phyloP scores from a whole-genome alignment of 2,797 vertebrate genomes.

The Peromyscus melanophrys region DNA sequence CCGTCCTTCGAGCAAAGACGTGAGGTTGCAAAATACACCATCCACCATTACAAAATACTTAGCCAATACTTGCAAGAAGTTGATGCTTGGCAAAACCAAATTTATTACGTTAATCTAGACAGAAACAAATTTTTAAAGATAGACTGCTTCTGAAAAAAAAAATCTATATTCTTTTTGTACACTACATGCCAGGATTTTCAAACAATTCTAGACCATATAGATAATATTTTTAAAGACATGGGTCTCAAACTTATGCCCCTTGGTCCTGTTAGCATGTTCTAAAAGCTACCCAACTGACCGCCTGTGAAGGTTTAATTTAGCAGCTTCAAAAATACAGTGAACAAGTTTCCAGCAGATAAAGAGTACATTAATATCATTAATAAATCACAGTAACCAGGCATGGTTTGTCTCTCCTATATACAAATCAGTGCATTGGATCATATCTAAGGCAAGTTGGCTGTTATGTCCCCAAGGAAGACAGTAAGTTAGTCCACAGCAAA shows the following conservation, averaged over 20 bases:
- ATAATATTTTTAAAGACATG: conserved; percentile 28
- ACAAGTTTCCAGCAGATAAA: background rate
- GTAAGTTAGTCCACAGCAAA: background rate
- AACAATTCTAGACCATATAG: conserved; percentile 38
- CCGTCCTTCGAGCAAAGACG: background rate
- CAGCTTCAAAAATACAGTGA: conserved; percentile 45
- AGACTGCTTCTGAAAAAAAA: background rate
- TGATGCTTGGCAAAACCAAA: background rate
- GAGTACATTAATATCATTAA: background rate
- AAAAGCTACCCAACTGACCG: conserved; percentile 24
- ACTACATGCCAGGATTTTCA: conserved; percentile 43
- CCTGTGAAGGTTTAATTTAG: conserved; percentile 11
- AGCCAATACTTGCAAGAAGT: conserved; percentile 51
- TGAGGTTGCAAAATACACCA: conserved; percentile 2
- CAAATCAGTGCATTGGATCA: conserved; percentile 16
- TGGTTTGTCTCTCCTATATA: background rate
- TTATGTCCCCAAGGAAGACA: background rate
- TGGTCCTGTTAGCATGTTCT: background rate
- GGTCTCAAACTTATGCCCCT: background rate
- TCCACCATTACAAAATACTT: background rate
- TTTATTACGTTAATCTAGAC: background rate
- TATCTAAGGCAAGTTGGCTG: background rate
- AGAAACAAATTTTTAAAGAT: background rate
- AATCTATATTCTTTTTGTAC: background rate
- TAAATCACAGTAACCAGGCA: conserved; percentile 30